Evolutionary conservation across 2,113 vertebrate genomes (phyloP).

Genomic region (Chaetorhynchus papuensis): DNA sequence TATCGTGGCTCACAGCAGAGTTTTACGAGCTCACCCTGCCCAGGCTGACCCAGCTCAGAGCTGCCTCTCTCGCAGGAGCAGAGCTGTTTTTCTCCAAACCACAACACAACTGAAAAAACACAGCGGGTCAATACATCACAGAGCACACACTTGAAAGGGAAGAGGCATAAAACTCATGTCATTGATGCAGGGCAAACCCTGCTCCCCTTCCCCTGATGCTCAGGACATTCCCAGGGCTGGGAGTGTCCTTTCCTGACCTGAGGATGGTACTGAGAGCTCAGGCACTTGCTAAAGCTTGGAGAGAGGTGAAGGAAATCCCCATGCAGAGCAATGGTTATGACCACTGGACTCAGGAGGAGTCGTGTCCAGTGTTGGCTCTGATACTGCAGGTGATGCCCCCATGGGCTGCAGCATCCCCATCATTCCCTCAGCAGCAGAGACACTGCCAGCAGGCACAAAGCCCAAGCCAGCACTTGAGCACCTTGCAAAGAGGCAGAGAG

Average conservation of each 20-base stretch:
- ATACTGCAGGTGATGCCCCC: background rate
- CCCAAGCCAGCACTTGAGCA: background rate
- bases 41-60: background rate
- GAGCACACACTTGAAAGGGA: constrained; percentile 42
- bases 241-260: background rate
- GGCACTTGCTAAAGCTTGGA: background rate
- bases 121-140: constrained; percentile 13
- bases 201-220: background rate
- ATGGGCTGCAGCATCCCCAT: background rate
- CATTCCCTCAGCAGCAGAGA: background rate
- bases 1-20: background rate
- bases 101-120: constrained; percentile 63
- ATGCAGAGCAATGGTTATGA: background rate
- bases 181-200: background rate
- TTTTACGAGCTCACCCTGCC: background rate
- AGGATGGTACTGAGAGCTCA: background rate
- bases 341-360: background rate
- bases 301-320: background rate
- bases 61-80: background rate
- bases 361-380: rapidly evolving
- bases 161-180: constrained; percentile 26
- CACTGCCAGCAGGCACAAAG: rapidly evolving
- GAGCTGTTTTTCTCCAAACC: background rate
- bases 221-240: background rate
- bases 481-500: background rate